Evolutionary conservation across 2,888 invertebrate species (phyloP).

Genomic region (Elysia crispata): DNA sequence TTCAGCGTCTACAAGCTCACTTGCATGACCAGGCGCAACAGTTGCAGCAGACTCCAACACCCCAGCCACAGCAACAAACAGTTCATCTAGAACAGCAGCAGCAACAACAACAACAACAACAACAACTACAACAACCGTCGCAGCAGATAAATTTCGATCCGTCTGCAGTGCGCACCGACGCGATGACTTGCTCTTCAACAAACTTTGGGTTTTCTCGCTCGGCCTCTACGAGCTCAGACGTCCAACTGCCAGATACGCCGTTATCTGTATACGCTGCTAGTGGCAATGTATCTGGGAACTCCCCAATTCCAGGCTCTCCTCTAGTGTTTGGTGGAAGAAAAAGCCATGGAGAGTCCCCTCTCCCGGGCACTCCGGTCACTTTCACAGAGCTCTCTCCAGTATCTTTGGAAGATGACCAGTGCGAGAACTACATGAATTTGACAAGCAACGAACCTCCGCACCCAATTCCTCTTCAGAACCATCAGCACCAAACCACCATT

Average conservation of each 20-base stretch:
- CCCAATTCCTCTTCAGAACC: not conserved
- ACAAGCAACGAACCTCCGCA: not conserved
- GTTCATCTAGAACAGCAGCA: not conserved
- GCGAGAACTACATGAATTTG: constrained; percentile 33
- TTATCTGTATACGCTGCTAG: not conserved
- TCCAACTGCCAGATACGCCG: constrained; percentile 9
- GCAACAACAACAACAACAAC: not conserved
- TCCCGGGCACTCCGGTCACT: constrained; percentile 3
- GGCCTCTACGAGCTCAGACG: not conserved
- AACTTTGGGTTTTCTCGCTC: not conserved
- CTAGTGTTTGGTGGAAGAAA: constrained; percentile 1
- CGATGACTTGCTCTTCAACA: not conserved
- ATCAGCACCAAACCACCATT: not conserved
- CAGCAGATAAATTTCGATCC: constrained; percentile 18
- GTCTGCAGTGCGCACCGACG: not conserved
- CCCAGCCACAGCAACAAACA: too few relatives aligned
- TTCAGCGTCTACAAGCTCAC: not conserved
- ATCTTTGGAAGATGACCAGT: constrained; percentile 14
- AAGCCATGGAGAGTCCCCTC: too few relatives aligned
- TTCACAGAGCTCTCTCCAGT: constrained; percentile 43
- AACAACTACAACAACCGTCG: not conserved
- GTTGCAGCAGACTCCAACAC: constrained; percentile 19
- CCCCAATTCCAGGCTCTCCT: not conserved
- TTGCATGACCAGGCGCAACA: constrained; percentile 22
- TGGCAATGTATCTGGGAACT: not conserved